Evolutionary conservation across 2,113 vertebrate genomes (phyloP), one percentile per base, ranked within the genome.

Genomic region (Orycteropus afer): DNA sequence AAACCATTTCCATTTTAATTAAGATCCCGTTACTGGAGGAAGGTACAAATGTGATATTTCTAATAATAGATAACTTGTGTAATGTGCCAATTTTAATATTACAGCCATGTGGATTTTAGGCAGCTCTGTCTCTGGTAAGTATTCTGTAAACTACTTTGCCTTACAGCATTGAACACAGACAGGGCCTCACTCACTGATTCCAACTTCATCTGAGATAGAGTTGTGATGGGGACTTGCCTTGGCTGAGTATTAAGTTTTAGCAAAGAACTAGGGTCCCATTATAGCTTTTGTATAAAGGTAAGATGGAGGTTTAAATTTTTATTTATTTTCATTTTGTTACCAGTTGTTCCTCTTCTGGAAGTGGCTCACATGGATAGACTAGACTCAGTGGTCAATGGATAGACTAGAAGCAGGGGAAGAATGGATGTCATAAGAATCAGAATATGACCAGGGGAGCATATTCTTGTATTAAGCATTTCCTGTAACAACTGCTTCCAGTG

Each of bases 1-100:
- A 94, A 85, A 93, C 23, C 32, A 51, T 71, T 55, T 59, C 80
- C 49, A 73, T 91, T 96, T 96, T 96, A 71, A 95, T 91, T 93
- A 95, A 82, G 85, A 80, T 91, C 40, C 29, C 11, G 5, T 79
- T 79, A 89, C 80, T 15, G 32, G 45, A 47, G 11, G 67, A 91
- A 81, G 4, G 47, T 73, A 42, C 69, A 73, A 89, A 42, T 61
- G 22, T 79, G 87, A 74, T 61, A 76, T 91, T 83, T 93, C 74
- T 89, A 91, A 80, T 95, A 92, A 90, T 59, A 37, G 13, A 42
- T n/a, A 93, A 80, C 80, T 27, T 34, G 27, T 23, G 7, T 86
- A n/a, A 25, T 87, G 29, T 55, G 57, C 17, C 63, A 87, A 79
- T 57, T 55, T 10, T 55, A 76, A 27, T 84, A 69, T 65, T 57